Evolutionary conservation across 2,797 vertebrate species (phyloP), one percentile per base, ranked within the genome.

Genomic region (Poecilia picta): DNA sequence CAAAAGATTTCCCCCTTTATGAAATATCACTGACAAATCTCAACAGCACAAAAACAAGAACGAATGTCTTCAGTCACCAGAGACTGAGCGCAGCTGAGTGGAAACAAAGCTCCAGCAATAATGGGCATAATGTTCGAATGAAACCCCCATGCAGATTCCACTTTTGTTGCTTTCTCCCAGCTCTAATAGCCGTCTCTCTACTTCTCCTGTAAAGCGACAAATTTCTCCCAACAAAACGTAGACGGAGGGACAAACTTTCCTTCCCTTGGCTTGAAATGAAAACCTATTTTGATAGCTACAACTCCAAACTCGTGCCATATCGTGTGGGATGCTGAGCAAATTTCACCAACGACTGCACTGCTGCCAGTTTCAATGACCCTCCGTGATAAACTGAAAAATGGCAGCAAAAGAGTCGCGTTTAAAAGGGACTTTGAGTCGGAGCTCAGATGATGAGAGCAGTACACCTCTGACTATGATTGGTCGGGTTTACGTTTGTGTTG

Each of bases 21-120:
- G 81, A 82, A 85, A 84, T 72, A 81, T 12, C 31, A 64, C 64
- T 81, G 85, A 85, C 85, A 88, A 83, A 80, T 89, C 84, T 83
- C 23, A 53, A 73, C 79, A 39, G 0, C 33, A 49, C 53, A 57
- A 76, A 83, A 79, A 83, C 79, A 74, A 81, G 73, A 82, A 76
- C 18, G 1, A 87, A 88, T 75, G 83, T 68, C 46, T 73, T 88
- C 36, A 68, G 64, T 70, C 79, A 64, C 80, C 62, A 33, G 75
- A 81, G 68, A 78, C 15, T 59, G 82, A 23, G 73, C 72, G 80
- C 6, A 75, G 73, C 76, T 1, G 57, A 75, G 75, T 36, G 80
- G 49, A 75, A 83, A 81, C 39, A 0, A 77, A 64, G 66, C 82
- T 36, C 39, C 57, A 53, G 28, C 75, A 84, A 43, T 75, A 84